A percentile compares a stretch with the other conserved stretches of the same genome.
Conservation (phyloP, 2,888 invertebrate genomes). For the Drosophila niveifrons region DNA sequence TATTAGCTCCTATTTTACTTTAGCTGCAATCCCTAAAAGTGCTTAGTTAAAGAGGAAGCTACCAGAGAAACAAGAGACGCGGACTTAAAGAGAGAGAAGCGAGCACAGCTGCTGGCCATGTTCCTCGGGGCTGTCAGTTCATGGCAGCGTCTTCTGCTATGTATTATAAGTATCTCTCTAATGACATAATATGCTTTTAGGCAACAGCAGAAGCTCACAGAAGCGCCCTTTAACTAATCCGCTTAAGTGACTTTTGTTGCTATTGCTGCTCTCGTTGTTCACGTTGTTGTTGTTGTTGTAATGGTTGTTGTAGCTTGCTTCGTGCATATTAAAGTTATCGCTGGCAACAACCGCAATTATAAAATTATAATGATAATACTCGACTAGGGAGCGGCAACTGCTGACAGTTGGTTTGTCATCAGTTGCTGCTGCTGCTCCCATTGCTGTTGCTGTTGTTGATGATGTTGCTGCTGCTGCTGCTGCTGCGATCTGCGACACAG, state of each 20-base stretch:
- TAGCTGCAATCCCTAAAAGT: slow-evolving; percentile 35
- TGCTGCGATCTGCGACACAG: slow-evolving; percentile 64
- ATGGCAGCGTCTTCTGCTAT: slow-evolving; percentile 21
- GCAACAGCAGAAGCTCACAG: slow-evolving; percentile 56
- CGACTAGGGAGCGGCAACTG: slow-evolving; percentile 77
- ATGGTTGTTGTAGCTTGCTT: slow-evolving; percentile 30
- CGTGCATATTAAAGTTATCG: slow-evolving; percentile 79
- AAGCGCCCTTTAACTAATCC: slow-evolving; percentile 76
- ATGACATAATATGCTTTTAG: slow-evolving; percentile 81
- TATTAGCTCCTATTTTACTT: slow-evolving; percentile 25
- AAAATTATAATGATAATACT: slow-evolving; percentile 81
- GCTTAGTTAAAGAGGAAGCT: slow-evolving; percentile 31
- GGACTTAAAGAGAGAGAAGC: slow-evolving; percentile 30
- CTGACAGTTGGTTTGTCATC: slow-evolving; percentile 79
- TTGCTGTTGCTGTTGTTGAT: slow-evolving; percentile 20
- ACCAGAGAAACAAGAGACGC: slow-evolving; percentile 3
- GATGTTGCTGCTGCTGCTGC: slow-evolving; percentile 52
- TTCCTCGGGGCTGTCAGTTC: background rate
- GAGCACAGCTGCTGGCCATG: slow-evolving; percentile 33
- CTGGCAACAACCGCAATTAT: slow-evolving; percentile 78
- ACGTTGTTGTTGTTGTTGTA: slow-evolving; percentile 28
- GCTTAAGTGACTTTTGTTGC: slow-evolving; percentile 79
- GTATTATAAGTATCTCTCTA: slow-evolving; percentile 66
- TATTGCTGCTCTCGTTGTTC: slow-evolving; percentile 37
- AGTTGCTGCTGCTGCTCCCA: slow-evolving; percentile 12